A percentile compares a stretch with the other conserved stretches of the same genome.
Conservation (phyloP, 2,113 vertebrate species). For the Scopus umbretta region DNA sequence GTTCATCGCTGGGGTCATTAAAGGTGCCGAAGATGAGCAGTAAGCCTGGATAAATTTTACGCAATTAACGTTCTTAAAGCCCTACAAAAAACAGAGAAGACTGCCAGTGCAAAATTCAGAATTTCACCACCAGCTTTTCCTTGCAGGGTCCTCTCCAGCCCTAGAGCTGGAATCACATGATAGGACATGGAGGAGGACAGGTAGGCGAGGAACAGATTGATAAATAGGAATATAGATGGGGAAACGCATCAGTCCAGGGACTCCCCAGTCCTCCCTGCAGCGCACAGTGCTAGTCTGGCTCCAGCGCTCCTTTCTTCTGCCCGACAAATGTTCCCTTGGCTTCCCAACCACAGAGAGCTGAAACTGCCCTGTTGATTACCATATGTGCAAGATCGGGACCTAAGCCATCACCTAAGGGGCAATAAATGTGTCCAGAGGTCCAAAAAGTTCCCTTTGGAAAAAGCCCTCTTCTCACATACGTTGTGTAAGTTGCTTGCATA, state of each 20-base stretch:
- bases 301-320: not conserved
- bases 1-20: not conserved
- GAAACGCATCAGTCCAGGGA: not conserved
- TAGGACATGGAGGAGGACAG: not conserved
- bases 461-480: not conserved
- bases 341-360: not conserved
- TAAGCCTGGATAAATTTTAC: not conserved
- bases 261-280: not conserved
- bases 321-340: not conserved
- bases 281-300: not conserved
- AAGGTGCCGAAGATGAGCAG: not conserved
- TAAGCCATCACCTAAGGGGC: not conserved
- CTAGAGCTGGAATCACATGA: not conserved
- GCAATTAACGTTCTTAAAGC: not conserved
- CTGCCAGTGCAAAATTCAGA: not conserved
- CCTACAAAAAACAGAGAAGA: not conserved
- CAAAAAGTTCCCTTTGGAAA: not conserved
- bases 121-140: not conserved
- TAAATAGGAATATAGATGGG: not conserved
- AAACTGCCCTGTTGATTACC: not conserved
- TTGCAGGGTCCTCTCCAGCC: not conserved
- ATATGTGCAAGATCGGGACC: fast-evolving
- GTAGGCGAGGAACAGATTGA: not conserved
- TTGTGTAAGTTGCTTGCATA: not conserved
- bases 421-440: not conserved